These are phyloP conservation scores for Megathymus violae DNA, from an alignment of 1,140 invertebrate species.

Conservation along the genomic window DNA sequence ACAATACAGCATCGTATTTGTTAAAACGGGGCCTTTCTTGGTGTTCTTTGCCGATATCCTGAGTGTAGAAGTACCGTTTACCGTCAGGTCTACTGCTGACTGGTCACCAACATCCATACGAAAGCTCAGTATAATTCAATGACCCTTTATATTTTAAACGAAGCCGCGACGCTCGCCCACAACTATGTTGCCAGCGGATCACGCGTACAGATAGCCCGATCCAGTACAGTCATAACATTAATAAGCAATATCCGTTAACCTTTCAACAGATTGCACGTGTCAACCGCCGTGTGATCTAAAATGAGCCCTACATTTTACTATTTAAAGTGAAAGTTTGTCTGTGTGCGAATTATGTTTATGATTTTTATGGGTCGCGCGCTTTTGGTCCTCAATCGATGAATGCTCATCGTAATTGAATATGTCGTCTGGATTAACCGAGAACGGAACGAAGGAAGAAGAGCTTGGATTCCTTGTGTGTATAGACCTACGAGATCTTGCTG, in stretches of 20 bases:
- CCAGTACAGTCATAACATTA: constrained; percentile 56
- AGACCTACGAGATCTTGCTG: constrained; percentile 2
- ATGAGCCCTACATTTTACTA: constrained; percentile 34
- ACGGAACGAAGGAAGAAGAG: background rate
- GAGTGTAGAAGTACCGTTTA: too few relatives aligned
- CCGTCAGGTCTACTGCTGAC: too few relatives aligned
- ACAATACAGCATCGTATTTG: too few relatives aligned
- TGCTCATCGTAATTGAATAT: constrained; percentile 47
- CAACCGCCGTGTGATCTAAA: constrained; percentile 33
- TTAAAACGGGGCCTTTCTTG: too few relatives aligned
- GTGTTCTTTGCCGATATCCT: too few relatives aligned
- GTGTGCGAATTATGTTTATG: constrained; percentile 27
- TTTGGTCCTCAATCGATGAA: constrained; percentile 53
- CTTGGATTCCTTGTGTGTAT: background rate
- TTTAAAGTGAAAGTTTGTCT: constrained; percentile 34
- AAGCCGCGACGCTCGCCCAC: too few relatives aligned
- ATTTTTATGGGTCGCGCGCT: constrained; percentile 39
- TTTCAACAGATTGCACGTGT: constrained; percentile 65
- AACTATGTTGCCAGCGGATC: constrained; percentile 13
- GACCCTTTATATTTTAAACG: too few relatives aligned
- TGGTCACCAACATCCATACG: too few relatives aligned
- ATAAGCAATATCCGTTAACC: constrained; percentile 76
- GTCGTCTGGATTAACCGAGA: constrained; percentile 49
- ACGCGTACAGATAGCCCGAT: constrained; percentile 32
- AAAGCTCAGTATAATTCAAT: too few relatives aligned